phyloP scores from a whole-genome alignment of 2,888 invertebrate species.

The Agelastica alni region DNA sequence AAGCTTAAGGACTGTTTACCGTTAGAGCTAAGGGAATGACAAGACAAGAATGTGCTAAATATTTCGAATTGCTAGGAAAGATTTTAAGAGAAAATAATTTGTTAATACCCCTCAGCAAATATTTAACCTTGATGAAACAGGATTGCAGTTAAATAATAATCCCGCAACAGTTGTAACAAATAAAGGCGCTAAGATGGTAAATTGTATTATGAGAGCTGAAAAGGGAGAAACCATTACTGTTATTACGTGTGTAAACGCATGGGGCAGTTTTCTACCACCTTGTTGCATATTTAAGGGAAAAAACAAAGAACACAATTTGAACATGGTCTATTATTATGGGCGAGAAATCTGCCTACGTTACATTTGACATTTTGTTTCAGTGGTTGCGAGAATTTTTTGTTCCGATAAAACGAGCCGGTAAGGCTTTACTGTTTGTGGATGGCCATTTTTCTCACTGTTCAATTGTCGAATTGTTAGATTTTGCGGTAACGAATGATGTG shows the following conservation, averaged over 20 bases:
- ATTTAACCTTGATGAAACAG: no score
- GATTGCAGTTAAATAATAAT: no score
- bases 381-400: constrained; percentile 37
- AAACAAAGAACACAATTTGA: constrained; percentile 11
- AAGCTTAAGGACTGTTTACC: no score
- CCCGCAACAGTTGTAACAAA: no score
- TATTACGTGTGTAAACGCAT: constrained; percentile 25
- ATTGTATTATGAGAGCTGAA: constrained; percentile 37
- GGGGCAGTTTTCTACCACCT: constrained; percentile 8
- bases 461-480: constrained; percentile 34
- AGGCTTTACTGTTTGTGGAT: constrained; percentile 41
- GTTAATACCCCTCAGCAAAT: no score
- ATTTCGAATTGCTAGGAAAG: no score
- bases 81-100: no score
- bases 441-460: constrained; percentile 40
- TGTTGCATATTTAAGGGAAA: constrained; percentile 15
- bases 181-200: no score
- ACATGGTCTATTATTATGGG: constrained; percentile 15
- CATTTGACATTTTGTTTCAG: constrained; percentile 13
- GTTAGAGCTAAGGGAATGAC: no score
- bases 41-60: no score
- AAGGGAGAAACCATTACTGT: constrained; percentile 11
- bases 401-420: constrained; percentile 36
- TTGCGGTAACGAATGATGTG: constrained; percentile 38
- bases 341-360: constrained; percentile 20